Percentiles rank a stretch among this genome's conserved stretches.
phyloP scores from a whole-genome alignment of 2,888 invertebrate genomes.

The Hypomecis punctinalis region DNA sequence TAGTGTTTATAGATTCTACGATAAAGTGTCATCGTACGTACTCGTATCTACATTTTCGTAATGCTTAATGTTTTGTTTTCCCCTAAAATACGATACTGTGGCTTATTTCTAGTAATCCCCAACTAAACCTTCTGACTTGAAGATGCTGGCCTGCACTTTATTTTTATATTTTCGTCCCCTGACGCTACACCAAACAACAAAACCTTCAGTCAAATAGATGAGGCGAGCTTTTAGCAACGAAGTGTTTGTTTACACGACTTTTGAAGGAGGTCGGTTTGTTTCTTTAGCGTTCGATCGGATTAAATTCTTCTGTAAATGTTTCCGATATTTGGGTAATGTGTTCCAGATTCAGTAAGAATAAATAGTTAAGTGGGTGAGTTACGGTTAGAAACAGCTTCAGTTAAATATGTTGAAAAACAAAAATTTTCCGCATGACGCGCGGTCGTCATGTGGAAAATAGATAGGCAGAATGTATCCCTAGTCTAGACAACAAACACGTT shows the following conservation, averaged over 20 bases:
- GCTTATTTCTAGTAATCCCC: background rate
- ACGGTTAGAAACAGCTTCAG: background rate
- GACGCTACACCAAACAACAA: conserved; percentile 5
- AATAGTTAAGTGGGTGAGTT: background rate
- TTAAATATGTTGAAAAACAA: background rate
- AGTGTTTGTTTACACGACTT: conserved; percentile 37
- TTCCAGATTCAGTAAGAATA: conserved; percentile 31
- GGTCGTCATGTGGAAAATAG: too few species aligned
- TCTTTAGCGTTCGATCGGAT: conserved; percentile 39
- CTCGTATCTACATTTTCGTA: too few species aligned
- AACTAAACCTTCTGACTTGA: background rate
- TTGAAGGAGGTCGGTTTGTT: conserved; percentile 33
- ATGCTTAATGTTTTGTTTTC: too few species aligned
- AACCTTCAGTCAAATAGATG: conserved; percentile 38
- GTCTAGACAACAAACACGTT: too few species aligned
- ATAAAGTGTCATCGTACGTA: too few species aligned
- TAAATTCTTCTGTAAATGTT: conserved; percentile 34
- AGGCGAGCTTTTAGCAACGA: conserved; percentile 14
- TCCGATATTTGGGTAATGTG: conserved; percentile 33
- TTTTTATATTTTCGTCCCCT: background rate
- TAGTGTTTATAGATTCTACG: too few species aligned
- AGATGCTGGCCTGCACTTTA: background rate
- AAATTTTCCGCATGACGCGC: too few species aligned
- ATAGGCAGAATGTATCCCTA: too few species aligned
- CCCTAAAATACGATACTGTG: background rate